Evolutionary conservation across 2,797 vertebrate genomes (phyloP).

Genomic region (Acrocephalus scirpaceus): DNA sequence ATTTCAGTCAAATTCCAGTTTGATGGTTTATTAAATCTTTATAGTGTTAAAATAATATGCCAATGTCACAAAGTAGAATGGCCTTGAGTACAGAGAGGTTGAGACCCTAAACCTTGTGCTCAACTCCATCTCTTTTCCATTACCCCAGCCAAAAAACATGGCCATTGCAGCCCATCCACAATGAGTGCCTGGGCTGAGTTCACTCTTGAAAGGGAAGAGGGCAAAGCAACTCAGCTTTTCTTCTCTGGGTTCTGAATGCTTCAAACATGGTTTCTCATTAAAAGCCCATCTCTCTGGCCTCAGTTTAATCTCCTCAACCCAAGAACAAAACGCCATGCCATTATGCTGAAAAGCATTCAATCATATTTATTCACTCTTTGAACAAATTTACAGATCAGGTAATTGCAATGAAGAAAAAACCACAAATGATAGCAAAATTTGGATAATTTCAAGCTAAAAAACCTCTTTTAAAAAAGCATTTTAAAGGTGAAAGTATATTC

Average conservation of each 20-base stretch:
- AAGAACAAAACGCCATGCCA: background rate
- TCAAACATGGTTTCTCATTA: background rate
- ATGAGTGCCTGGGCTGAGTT: fast-evolving
- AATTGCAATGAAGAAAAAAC: background rate
- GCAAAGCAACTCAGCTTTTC: background rate
- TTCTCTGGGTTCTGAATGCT: background rate
- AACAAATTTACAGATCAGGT: conserved; percentile 20
- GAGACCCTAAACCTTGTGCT: background rate
- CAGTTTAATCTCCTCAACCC: background rate
- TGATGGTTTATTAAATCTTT: background rate
- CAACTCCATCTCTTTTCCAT: background rate
- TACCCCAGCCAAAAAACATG: background rate
- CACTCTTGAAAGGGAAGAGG: background rate
- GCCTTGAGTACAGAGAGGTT: background rate
- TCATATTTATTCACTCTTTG: conserved; percentile 17
- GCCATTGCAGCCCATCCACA: background rate
- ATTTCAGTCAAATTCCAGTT: background rate
- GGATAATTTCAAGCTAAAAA: background rate
- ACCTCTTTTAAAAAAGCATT: background rate
- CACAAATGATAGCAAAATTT: background rate
- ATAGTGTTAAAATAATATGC: background rate
- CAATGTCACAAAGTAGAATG: background rate
- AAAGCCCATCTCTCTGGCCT: background rate
- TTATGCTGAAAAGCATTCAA: background rate
- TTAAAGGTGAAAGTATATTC: background rate